Base-by-base conservation (phyloP, 92 coral and sea anemone species). In the Muricea muricata region DNA sequence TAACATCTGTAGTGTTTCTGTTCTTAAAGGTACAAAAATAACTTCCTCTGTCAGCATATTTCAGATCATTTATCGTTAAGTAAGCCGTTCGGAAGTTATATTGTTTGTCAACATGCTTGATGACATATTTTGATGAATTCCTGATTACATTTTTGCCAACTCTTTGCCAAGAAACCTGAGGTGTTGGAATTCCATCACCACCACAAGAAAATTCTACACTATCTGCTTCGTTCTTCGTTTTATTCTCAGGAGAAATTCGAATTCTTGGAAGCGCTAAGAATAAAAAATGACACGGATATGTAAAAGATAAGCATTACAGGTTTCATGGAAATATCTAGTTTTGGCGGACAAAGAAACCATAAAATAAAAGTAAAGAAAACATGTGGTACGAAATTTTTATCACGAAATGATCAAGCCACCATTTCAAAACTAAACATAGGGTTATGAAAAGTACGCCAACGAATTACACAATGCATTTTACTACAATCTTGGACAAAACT, bases 151-250 rank as follows among this genome's bases (percentile, higher is more conserved):
- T 4, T 13, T 68, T 23, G 8, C 74, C 54, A 45, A 87, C 45
- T 58, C 63, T 47, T 26, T 10, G 47, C 97, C 97, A 92, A 26
- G 45, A 65, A 61, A 92, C 77, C 17, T 45, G 20, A 23, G 97
- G 93, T 26, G 81, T 70, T 30, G 97, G 97, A 41, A 90, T 87
- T 33, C 86, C 82, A 30, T 87, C 90, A 3, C 90, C 97, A 1
- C 15, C 72, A 45, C 97, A 93, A 12, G 80, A 35, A 3, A 93
- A 73, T 2, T 32, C 25, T 30, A 78, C 73, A 3, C 26, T 7
- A 1, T 70, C 33, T 0, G 86, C 61, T 34, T 75, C 90, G 21
- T 81, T 58, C 18, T 33, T 60, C 10, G 85, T 73, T 13, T 48
- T 23, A 34, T 55, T 48, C n/a, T 14, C 54, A 29, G 83, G 61